Evolutionary conservation across 1,140 invertebrate species (phyloP), one percentile per base, ranked within the genome.

Genomic region (Drosophila azteca): DNA sequence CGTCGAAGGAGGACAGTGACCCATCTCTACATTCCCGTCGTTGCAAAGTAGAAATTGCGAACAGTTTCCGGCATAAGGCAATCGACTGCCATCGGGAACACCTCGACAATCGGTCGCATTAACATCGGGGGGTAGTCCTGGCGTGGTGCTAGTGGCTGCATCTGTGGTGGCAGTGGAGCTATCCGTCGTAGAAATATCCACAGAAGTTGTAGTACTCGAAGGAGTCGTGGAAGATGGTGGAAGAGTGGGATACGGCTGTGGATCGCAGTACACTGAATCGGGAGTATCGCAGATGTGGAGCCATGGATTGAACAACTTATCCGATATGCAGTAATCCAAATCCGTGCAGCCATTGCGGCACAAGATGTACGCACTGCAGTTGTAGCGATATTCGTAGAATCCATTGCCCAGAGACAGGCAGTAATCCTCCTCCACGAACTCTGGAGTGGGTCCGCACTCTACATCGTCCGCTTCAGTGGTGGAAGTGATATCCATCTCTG

Each of bases 211-310:
- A 4, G 50, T 55, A 8, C 48, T 17, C 22, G 8, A 20, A 51
- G 51, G n/a, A 17, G 53, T 20, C 1, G 31, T 49, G 13, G 59
- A 60, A 31, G 6, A 24, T 52, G 43, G 45, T 55, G 45, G 44
- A 3, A 58, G 66, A 15, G 82, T 87, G 2, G 83, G 80, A 59
- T 58, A 68, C 0, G 80, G 58, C 44, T 0, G 0, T 2, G 72
- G 72, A 5, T 66, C 13, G n/a, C 83, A 88, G 1, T 17, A 0
- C 7, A 88, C 84, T 0, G 84, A 73, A 1, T 74, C 26, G 13
- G 83, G 84, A 11, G 84, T 89, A 52, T 88, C 84, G 57, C 84
- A 88, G 6, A 89, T 89, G 20, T 77, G 51, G 6, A 79, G 45
- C 49, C 53, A 35, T 0, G 44, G 11, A 39, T 88, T 88, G 6